A percentile compares a stretch with the other conserved stretches of the same genome.
phyloP scores from a whole-genome alignment of 1,140 invertebrate genomes.

The Zelostemma sp. region DNA sequence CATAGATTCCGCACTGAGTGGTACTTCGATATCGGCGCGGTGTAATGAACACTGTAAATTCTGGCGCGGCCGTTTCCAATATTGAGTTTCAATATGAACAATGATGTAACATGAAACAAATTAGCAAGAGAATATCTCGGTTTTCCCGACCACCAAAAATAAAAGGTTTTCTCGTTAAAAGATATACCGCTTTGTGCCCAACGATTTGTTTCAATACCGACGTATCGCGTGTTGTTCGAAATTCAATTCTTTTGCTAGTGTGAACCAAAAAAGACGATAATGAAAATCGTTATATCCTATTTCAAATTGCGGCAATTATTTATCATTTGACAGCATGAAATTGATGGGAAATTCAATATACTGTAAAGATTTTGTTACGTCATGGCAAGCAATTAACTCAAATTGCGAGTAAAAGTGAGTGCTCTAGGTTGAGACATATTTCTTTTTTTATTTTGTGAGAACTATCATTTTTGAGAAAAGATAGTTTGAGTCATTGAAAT shows the following conservation, averaged over 20 bases:
- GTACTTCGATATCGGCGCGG: not conserved
- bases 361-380: conserved; percentile 4
- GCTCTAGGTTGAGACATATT: too few species aligned
- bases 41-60: not conserved
- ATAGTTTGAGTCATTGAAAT: too few species aligned
- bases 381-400: not conserved
- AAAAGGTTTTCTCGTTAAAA: conserved; percentile 7
- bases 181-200: conserved; percentile 6
- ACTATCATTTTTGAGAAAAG: too few species aligned
- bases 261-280: conserved; percentile 29
- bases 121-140: conserved; percentile 21
- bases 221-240: conserved; percentile 34
- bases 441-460: not conserved
- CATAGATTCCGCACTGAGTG: not conserved
- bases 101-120: conserved; percentile 31
- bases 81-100: conserved; percentile 3
- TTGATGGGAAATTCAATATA: conserved; percentile 1
- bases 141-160: conserved; percentile 6
- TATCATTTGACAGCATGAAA: not conserved
- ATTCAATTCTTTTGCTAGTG: conserved; percentile 32
- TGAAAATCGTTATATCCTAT: conserved; percentile 28
- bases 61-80: not conserved
- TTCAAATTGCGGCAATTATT: not conserved
- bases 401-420: not conserved
- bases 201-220: conserved; percentile 33